Conservation (phyloP, 2,113 vertebrate species). For the Macquaria ambigua region DNA sequence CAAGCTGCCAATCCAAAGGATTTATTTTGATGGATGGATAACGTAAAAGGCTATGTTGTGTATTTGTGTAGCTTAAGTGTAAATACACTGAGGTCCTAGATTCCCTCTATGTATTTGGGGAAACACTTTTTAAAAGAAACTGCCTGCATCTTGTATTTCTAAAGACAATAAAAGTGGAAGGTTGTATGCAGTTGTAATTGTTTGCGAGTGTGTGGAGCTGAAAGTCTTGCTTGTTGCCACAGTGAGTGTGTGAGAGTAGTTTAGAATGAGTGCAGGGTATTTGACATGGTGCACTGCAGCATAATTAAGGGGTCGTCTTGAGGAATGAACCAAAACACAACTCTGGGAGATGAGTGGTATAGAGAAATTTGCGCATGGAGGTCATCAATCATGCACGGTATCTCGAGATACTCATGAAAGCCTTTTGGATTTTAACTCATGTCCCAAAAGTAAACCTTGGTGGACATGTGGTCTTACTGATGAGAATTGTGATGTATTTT, state of each 20-base stretch:
- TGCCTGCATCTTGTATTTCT: neutral
- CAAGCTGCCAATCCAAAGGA: neutral
- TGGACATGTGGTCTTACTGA: constrained; percentile 36
- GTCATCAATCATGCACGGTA: constrained; percentile 66
- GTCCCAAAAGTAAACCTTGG: constrained; percentile 23
- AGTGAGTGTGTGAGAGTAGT: constrained; percentile 66
- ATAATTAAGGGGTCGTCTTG: constrained; percentile 65
- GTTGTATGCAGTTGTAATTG: constrained; percentile 19
- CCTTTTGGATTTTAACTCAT: constrained; percentile 61
- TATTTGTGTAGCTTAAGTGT: neutral
- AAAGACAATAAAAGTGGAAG: constrained; percentile 6
- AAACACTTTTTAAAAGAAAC: neutral
- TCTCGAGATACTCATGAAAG: constrained; percentile 78
- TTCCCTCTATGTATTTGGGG: neutral
- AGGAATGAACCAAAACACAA: constrained; percentile 60
- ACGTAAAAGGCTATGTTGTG: neutral
- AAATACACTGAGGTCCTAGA: neutral
- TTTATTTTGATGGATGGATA: constrained; percentile 1
- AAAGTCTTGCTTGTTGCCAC: constrained; percentile 84
- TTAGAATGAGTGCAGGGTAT: constrained; percentile 37
- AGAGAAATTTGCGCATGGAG: constrained; percentile 60
- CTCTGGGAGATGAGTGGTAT: constrained; percentile 59
- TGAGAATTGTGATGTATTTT: constrained; percentile 26
- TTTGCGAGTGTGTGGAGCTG: constrained; percentile 79
- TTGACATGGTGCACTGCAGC: constrained; percentile 44